Evolutionary conservation across 2,797 vertebrate species (phyloP).

Genomic region (Lepilemur ruficaudatus): DNA sequence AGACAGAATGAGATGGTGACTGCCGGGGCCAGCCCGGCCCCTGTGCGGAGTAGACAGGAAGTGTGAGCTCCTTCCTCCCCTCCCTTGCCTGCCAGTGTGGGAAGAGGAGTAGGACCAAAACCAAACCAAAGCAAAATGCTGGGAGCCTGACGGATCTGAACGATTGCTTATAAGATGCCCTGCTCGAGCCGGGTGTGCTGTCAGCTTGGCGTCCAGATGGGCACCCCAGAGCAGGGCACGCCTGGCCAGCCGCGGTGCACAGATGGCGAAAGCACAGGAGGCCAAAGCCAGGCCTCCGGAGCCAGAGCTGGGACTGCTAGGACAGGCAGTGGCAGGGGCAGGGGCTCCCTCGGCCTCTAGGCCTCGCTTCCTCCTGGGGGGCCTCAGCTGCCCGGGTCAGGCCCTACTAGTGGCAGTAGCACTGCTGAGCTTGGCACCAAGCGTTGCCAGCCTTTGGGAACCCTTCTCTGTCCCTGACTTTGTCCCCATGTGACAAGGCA

Average conservation of each 20-base stretch:
- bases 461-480: not conserved
- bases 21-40: accelerated
- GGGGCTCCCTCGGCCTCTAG: not conserved
- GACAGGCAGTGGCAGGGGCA: not conserved
- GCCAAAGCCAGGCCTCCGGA: not conserved
- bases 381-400: not conserved
- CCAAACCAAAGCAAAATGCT: not conserved
- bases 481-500: not conserved
- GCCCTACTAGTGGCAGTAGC: not conserved
- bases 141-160: not conserved
- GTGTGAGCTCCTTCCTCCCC: not conserved
- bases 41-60: not conserved
- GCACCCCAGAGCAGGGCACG: slow-evolving; percentile 28
- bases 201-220: slow-evolving; percentile 59
- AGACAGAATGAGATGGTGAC: not conserved
- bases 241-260: slow-evolving; percentile 38
- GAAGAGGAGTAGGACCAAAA: not conserved
- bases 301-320: not conserved
- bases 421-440: not conserved
- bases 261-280: slow-evolving; percentile 53
- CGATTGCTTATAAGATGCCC: not conserved
- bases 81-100: not conserved
- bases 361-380: not conserved
- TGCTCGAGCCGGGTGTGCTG: not conserved
- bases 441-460: not conserved